A percentile compares a stretch with the other conserved stretches of the same genome.
Conservation (phyloP, 1,140 invertebrate genomes). For the Grapholita molesta region DNA sequence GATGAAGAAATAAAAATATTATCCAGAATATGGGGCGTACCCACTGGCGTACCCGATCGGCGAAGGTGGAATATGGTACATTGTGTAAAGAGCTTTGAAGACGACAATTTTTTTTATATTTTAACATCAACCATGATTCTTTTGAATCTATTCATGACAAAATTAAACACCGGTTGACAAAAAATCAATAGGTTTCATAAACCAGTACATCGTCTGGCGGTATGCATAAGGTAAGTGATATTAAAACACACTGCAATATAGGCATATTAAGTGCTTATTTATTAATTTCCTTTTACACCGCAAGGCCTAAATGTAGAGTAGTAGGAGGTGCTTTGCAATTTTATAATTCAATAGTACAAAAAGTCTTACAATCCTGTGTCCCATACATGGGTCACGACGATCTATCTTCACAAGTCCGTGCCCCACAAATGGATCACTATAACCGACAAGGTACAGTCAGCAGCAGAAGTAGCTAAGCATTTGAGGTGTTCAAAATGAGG, state of each 20-base stretch:
- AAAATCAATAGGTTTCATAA: background rate
- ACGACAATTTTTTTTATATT: background rate
- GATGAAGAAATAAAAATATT: background rate
- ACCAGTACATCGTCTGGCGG: background rate
- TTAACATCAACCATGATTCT: background rate
- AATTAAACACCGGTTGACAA: background rate
- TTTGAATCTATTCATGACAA: background rate
- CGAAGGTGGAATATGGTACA: background rate
- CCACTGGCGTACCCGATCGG: background rate
- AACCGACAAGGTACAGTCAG: too few species aligned
- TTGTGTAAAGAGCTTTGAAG: background rate
- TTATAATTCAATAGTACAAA: too few species aligned
- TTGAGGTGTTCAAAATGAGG: too few species aligned
- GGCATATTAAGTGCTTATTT: too few species aligned
- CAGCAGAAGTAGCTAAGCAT: too few species aligned
- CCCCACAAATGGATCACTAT: too few species aligned
- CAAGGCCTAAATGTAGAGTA: too few species aligned
- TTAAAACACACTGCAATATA: background rate
- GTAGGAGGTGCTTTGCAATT: too few species aligned
- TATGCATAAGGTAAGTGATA: background rate
- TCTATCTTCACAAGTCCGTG: too few species aligned
- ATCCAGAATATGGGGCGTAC: background rate
- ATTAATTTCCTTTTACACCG: too few species aligned
- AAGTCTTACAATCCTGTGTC: too few species aligned
- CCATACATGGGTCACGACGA: too few species aligned